Evolutionary conservation across 2,113 vertebrate species (phyloP), one percentile per base, ranked within the genome.

Genomic region (Corythornis vintsioides): DNA sequence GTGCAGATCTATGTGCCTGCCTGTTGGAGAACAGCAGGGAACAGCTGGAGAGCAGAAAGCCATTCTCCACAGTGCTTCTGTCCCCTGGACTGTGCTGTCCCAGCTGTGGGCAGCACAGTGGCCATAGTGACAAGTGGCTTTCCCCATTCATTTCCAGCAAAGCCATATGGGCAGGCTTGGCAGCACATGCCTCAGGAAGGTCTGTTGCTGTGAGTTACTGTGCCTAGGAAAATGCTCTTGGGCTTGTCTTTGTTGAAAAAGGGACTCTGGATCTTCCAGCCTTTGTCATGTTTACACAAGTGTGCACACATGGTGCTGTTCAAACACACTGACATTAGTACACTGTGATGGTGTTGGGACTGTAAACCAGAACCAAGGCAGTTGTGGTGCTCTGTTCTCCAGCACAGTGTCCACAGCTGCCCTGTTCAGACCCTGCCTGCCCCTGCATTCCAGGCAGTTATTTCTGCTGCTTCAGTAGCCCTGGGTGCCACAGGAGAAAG

Each of bases 231-330:
- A 81, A 71, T 47, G 13, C 24, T 86, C 7, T 53, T 56, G 28
- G 19, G 13, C 17, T 89, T 53, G 28, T 52, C 47, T 9, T n/a
- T 2, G 0, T 60, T 52, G 22, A 25, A 43, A 43, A 88, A 60
- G 53, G 26, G 26, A 7, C 45, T 85, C 0, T 0, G 38, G 29
- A 8, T 25, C 22, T 73, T 69, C 24, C 19, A 63, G 24, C 42
- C 19, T 65, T 43, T 67, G 29, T 28, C 2, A 1, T 7, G 42
- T 29, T 16, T 25, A 5, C n/a, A 35, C 35, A 11, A 0, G 0
- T 21, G 31, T 31, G 3, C n/a, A 35, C 35, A 10, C 0, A 0
- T 21, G 31, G 25, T 15, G 33, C 18, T 63, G 11, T 11, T 74
- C 61, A 66, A 55, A 50, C 22, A 29, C 40, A 20, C 0, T 2